Evolutionary conservation across 2,113 vertebrate species (phyloP), one percentile per base, ranked within the genome.

Genomic region (Microtus montanus): DNA sequence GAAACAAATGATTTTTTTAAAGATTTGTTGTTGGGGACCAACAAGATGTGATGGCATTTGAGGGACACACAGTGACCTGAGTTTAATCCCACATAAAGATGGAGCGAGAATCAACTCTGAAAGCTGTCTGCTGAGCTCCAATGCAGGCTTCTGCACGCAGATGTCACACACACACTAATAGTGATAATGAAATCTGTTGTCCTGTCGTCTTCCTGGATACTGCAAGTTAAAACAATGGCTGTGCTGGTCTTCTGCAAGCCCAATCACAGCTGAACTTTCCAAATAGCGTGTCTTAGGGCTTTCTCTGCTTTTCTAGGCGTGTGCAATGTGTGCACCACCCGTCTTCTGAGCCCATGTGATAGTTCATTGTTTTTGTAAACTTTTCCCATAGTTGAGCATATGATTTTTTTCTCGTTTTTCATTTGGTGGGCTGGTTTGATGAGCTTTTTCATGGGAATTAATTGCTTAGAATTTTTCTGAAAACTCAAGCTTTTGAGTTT

Each of bases 401-500:
- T 7, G 11, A 24, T 54, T 54, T 54, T 92, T 75, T 73, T 92
- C 11, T 47, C 66, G 0, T 83, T 87, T 54, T 90, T 68, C 54
- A 68, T 79, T 73, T 92, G 54, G 11, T 82, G 35, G 41, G 41
- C 19, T 20, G 78, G 44, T 66, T 83, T 93, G 63, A 87, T 52
- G 75, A 17, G 17, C 52, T 54, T 3, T 74, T 92, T 90, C 68
- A 71, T 90, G 5, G 93, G 74, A 84, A 41, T 95, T 92, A 90
- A 70, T 89, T 89, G 54, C 68, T 92, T 87, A 30, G 8, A 26
- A 63, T 87, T 80, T 87, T 90, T 83, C 75, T 87, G n/a, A 83
- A 82, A 87, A 95, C n/a, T 86, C 14, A 79, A 66, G 19, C 52
- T 89, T 89, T 87, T 92, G 26, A 90, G 13, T n/a, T n/a, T 84